Base-by-base conservation (phyloP, 2,797 vertebrate genomes). In the Sebastes diploproa region DNA sequence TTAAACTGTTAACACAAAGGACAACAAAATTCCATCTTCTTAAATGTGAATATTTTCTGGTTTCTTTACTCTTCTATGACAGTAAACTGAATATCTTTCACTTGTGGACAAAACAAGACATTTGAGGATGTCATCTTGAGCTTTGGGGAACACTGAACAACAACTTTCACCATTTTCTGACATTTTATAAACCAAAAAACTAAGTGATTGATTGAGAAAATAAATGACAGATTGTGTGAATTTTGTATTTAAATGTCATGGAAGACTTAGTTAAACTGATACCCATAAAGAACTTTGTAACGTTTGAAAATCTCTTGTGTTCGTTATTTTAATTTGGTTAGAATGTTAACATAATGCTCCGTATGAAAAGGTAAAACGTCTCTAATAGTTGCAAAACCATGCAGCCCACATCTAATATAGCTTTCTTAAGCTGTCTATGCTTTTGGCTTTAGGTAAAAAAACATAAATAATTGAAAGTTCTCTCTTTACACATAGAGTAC, bases 391-490 rank as follows among this genome's bases (percentile, higher is more conserved):
- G 29, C 9, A 66, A 75, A 75, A 56, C 30, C 52, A 27, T n/a
- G 54, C 14, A 22, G 36, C 12, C 27, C 5, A 50, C 5, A 69
- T 74, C 14, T 27, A 73, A 67, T 55, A 25, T 7, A 52, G 61
- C 64, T 75, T 42, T 66, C 13, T n/a, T 70, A 42, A 52, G 65
- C 6, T 72, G 27, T 3, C 27, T 20, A 2, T 70, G 52, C 81
- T 67, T 76, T 82, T 83, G 81, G 55, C 16, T 75, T 81, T 30
- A 69, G 22, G 30, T 13, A 3, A 54, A 73, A 66, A 67, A 59
- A 54, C 32, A 65, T 13, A 22, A 88, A 85, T 73, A 83, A 78
- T 56, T 75, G 36, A 64, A 56, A 38, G 29, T 60, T 84, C 25
- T 70, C 75, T 83, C 80, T 27, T 56, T 69, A 23, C 23, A 64